Evolutionary conservation across 2,888 invertebrate genomes (phyloP).

Genomic region (Hydriomena furcata): DNA sequence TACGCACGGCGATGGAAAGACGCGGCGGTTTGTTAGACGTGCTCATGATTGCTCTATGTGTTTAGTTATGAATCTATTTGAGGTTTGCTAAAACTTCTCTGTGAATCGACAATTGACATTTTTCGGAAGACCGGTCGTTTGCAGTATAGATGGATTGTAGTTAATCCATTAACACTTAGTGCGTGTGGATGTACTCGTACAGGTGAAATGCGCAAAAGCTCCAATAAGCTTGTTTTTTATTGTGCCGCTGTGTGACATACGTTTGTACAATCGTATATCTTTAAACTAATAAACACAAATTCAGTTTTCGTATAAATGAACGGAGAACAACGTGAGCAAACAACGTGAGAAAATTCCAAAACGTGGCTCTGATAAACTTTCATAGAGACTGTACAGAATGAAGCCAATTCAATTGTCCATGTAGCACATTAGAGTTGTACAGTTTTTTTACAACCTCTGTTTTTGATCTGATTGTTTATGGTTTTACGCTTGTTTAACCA

Average conservation of each 20-base stretch:
- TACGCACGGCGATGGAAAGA: conserved; percentile 23
- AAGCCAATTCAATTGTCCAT: too few relatives aligned
- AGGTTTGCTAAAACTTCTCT: too few relatives aligned
- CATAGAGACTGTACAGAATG: too few relatives aligned
- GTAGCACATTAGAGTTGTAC: too few relatives aligned
- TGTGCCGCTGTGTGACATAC: conserved; percentile 13
- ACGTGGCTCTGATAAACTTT: background rate
- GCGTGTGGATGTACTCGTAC: conserved; percentile 31
- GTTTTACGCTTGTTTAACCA: too few relatives aligned
- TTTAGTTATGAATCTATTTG: background rate
- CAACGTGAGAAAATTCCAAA: background rate
- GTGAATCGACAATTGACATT: too few relatives aligned
- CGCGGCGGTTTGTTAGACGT: conserved; percentile 5
- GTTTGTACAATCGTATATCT: conserved; percentile 15
- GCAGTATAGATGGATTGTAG: too few relatives aligned
- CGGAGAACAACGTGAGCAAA: conserved; percentile 2
- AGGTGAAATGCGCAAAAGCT: conserved; percentile 39
- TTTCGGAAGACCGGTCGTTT: too few relatives aligned
- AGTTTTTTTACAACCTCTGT: too few relatives aligned
- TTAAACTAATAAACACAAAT: conserved; percentile 21
- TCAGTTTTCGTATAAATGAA: background rate
- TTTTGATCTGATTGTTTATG: too few relatives aligned
- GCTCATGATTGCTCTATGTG: background rate
- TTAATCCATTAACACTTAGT: conserved; percentile 14
- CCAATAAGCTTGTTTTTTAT: conserved; percentile 41